Percentiles rank a stretch among this genome's conserved stretches.
These are phyloP conservation scores for Delichon dasypus DNA, from an alignment of 2,797 vertebrate species.

Conservation along the genomic window DNA sequence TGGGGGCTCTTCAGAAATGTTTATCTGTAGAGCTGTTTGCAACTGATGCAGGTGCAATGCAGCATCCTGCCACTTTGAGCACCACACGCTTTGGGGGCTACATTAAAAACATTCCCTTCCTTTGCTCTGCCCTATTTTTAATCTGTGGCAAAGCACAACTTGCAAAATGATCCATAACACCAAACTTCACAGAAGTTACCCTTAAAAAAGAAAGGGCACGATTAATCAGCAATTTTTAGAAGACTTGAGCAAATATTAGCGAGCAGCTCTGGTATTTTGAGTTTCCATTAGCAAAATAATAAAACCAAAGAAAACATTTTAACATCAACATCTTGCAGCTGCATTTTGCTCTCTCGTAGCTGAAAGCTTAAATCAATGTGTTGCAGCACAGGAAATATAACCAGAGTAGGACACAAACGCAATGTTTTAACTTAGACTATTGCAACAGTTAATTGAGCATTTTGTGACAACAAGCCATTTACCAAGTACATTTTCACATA, in stretches of 20 bases:
- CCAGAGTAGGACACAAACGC: constrained; percentile 11
- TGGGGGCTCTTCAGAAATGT: not conserved
- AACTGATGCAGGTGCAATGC: constrained; percentile 57
- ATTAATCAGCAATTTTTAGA: constrained; percentile 43
- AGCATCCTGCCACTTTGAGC: constrained; percentile 57
- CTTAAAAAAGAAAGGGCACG: not conserved
- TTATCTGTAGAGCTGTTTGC: not conserved
- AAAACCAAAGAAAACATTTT: not conserved
- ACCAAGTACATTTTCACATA: constrained; percentile 36
- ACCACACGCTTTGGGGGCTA: constrained; percentile 9
- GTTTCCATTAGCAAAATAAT: constrained; percentile 3
- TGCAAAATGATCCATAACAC: not conserved
- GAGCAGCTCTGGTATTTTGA: not conserved
- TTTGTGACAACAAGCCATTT: constrained; percentile 38
- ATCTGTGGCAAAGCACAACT: constrained; percentile 37
- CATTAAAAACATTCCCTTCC: not conserved
- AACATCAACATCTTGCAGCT: constrained; percentile 42
- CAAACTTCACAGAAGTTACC: constrained; percentile 55
- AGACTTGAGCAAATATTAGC: not conserved
- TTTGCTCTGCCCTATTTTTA: constrained; percentile 59
- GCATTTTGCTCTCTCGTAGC: not conserved
- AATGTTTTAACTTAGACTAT: constrained; percentile 15
- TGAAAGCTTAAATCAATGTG: constrained; percentile 29
- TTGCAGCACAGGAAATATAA: constrained; percentile 32
- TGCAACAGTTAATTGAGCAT: constrained; percentile 51